A percentile compares a stretch with the other conserved stretches of the same genome.
Evolutionary conservation across 1,140 invertebrate genomes (phyloP).

Genomic region (Lepeophtheirus salmonis): DNA sequence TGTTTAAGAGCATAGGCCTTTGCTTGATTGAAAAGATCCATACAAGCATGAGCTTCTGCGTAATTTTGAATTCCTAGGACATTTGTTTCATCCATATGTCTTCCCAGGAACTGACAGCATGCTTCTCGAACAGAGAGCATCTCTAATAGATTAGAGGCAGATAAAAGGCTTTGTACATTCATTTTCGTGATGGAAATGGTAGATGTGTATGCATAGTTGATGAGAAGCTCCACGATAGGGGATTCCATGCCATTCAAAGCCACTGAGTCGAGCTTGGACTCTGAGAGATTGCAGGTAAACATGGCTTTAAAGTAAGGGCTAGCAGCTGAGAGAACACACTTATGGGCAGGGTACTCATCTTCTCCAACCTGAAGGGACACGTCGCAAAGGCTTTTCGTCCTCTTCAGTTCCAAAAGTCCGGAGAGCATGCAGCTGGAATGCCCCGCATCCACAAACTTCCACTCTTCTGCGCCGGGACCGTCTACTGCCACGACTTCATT

Average conservation of each 20-base stretch:
- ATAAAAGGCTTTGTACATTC: slow-evolving; percentile 35
- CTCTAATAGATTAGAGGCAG: slow-evolving; percentile 39
- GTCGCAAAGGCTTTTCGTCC: not conserved
- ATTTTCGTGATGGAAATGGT: slow-evolving; percentile 32
- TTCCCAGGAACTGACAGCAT: slow-evolving; percentile 34
- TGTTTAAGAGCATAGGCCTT: slow-evolving; percentile 28
- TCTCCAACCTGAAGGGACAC: not conserved
- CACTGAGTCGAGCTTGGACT: slow-evolving; percentile 27
- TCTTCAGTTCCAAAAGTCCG: not conserved
- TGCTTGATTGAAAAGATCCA: slow-evolving; percentile 31
- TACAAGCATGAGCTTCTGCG: slow-evolving; percentile 36
- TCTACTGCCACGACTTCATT: too few species aligned
- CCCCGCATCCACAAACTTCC: not conserved
- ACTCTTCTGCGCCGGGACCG: not conserved
- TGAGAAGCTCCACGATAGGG: slow-evolving; percentile 29
- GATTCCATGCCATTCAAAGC: slow-evolving; percentile 29
- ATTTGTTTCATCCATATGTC: slow-evolving; percentile 36
- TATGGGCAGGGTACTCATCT: not conserved
- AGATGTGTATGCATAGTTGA: slow-evolving; percentile 39
- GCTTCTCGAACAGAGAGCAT: slow-evolving; percentile 32
- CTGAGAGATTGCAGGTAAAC: slow-evolving; percentile 19
- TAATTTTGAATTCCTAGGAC: slow-evolving; percentile 38
- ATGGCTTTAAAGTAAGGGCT: slow-evolving; percentile 19
- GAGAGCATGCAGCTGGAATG: not conserved
- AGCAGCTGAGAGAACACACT: not conserved